These are phyloP conservation scores for Pedetes capensis DNA, from an alignment of 2,113 vertebrate genomes.

Conservation along the genomic window DNA sequence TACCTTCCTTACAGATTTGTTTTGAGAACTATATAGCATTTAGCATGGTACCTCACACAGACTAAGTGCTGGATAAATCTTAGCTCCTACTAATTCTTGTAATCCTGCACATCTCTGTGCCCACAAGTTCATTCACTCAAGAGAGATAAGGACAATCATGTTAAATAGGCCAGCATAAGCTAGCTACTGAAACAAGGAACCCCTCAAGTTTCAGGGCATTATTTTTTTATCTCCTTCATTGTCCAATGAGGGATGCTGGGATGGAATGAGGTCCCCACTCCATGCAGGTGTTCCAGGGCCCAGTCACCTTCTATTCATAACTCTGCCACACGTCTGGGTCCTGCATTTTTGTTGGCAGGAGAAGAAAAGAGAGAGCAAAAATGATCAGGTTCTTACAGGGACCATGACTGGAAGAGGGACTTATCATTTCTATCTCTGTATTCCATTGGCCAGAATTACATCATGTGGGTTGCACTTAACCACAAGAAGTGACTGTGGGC, in stretches of 20 bases:
- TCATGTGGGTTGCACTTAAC: neutral
- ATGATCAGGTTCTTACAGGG: neutral
- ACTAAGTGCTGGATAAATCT: neutral
- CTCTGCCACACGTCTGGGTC: neutral
- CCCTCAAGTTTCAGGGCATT: neutral
- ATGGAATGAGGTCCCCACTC: neutral
- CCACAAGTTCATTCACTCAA: neutral
- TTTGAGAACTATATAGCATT: neutral
- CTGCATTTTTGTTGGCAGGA: neutral
- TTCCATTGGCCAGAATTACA: neutral
- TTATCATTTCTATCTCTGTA: neutral
- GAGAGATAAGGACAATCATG: neutral
- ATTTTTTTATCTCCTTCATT: neutral
- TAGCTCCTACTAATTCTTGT: neutral
- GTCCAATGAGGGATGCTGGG: neutral
- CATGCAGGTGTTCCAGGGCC: neutral
- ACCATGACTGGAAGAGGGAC: neutral
- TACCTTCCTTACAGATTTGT: neutral
- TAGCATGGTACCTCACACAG: neutral
- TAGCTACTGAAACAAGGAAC: neutral
- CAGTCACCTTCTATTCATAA: neutral
- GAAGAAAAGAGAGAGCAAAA: neutral
- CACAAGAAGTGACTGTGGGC: neutral
- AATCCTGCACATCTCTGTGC: neutral
- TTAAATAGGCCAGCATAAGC: neutral